Base-by-base conservation (phyloP, 2,888 invertebrate genomes). In the Loripinus fragilis region DNA sequence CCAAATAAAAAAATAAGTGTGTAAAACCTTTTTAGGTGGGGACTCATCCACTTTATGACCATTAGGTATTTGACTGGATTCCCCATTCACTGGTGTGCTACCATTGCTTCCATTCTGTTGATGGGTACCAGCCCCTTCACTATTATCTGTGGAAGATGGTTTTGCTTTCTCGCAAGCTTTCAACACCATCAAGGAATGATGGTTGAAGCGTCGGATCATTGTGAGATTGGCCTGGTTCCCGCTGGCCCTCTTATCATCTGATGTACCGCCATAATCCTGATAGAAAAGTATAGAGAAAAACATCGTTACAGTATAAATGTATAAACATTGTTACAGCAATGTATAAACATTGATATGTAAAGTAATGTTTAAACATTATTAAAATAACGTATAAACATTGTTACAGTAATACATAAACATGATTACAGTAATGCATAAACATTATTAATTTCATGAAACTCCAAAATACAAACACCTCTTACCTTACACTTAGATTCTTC, bases 181-280 rank as follows among this genome's bases (percentile, higher is more conserved):
- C 69, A 95, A 90, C 85, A 98, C 98, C 98, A 98, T 98, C 89
- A 98, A 98, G 86, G 98, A 98, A 94, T 99, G 98, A 94, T 99
- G 98, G 95, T 99, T 99, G 93, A 99, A 99, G 86, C 95, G 95
- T 93, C 98, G 97, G 74, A 98, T 98, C 96, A 98, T 97, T 88
- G 96, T 90, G 72, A 89, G 77, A 75, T 91, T 91, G 23, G 88
- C 84, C 28, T 79, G 78, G 73, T 87, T 91, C 23, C 68, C 85
- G 50, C 86, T 85, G 23, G 78, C 72, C 38, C 83, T 71, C 15
- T 77, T 88, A 72, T 90, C 90, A 12, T 88, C 88, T 28, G 71
- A 73, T 7, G 82, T 86, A 7, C 85, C 86, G n/a, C 91, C 85
- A 84, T 90, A 91, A 17, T 86, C 91, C 91, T 91, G 69, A n/a